A percentile compares a stretch with the other conserved stretches of the same genome.
phyloP scores from a whole-genome alignment of 2,888 invertebrate genomes.

The Diadegma fenestrale region DNA sequence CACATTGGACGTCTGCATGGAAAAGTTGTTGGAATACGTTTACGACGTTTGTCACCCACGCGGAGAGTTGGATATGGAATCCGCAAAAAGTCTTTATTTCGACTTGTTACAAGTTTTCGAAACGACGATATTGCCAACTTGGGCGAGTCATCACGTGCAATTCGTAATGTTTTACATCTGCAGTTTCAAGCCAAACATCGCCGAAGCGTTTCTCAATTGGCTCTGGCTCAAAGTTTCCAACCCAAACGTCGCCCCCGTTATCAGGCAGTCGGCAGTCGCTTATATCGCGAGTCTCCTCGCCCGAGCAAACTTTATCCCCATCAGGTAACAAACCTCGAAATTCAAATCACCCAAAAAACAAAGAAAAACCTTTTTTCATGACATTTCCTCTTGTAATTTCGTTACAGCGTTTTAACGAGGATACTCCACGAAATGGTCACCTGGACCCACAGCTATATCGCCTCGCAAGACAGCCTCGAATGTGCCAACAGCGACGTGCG shows the following conservation, averaged over 20 bases:
- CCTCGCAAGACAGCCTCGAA: conserved; percentile 87
- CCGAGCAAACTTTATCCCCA: conserved; percentile 88
- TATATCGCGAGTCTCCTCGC: conserved; percentile 92
- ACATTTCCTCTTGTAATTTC: not conserved
- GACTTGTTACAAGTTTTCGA: conserved; percentile 91
- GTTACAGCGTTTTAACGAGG: conserved; percentile 88
- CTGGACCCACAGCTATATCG: conserved; percentile 95
- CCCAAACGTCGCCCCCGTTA: conserved; percentile 88
- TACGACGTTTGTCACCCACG: conserved; percentile 86
- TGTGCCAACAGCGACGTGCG: conserved; percentile 87
- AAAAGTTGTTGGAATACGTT: conserved; percentile 90
- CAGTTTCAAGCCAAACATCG: conserved; percentile 87
- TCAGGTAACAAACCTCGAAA: conserved; percentile 86
- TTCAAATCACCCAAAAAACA: not conserved
- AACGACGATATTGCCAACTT: conserved; percentile 92
- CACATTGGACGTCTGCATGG: conserved; percentile 92
- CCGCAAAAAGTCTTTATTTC: conserved; percentile 85
- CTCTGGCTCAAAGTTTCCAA: conserved; percentile 91
- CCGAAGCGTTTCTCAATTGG: conserved; percentile 89
- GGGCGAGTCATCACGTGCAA: conserved; percentile 93
- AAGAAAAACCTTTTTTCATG: conserved; percentile 26
- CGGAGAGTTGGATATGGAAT: conserved; percentile 84
- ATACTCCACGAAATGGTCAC: conserved; percentile 90
- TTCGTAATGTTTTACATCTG: conserved; percentile 91
- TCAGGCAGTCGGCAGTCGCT: conserved; percentile 89